A percentile compares a stretch with the other conserved stretches of the same genome.
Conservation (phyloP, 2,888 invertebrate genomes). For the Seira sanloemensis region DNA sequence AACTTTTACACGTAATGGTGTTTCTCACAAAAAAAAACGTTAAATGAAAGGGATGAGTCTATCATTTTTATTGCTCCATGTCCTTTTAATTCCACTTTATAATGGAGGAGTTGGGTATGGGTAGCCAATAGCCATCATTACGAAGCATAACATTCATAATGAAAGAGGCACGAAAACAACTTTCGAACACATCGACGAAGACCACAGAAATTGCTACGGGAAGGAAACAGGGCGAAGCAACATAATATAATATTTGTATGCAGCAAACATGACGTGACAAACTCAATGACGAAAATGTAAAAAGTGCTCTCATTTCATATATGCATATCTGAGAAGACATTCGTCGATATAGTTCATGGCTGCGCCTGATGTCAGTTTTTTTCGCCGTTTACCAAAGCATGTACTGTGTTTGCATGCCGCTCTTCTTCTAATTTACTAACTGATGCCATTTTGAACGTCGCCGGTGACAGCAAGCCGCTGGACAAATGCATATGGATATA, state of each 20-base stretch:
- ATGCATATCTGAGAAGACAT: background rate
- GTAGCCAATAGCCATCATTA: constrained; percentile 40
- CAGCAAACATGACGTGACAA: background rate
- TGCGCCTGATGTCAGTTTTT: background rate
- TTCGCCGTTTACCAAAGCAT: too few species aligned
- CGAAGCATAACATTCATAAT: constrained; percentile 41
- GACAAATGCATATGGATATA: too few species aligned
- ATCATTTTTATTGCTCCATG: background rate
- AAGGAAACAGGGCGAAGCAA: background rate
- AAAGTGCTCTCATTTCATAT: too few species aligned
- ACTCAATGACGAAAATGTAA: background rate
- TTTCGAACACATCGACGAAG: background rate
- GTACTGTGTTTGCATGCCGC: background rate
- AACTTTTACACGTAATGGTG: background rate
- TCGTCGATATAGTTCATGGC: background rate
- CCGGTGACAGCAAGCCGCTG: too few species aligned
- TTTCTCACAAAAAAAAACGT: background rate
- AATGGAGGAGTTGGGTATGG: background rate
- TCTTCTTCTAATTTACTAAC: background rate
- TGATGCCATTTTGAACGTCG: too few species aligned
- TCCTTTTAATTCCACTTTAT: background rate
- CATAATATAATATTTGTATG: background rate
- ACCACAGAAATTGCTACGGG: background rate
- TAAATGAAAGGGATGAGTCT: background rate
- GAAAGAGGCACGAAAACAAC: constrained; percentile 18